Base-by-base conservation (phyloP, 2,797 vertebrate species). In the Hypotaenidia okinawae region DNA sequence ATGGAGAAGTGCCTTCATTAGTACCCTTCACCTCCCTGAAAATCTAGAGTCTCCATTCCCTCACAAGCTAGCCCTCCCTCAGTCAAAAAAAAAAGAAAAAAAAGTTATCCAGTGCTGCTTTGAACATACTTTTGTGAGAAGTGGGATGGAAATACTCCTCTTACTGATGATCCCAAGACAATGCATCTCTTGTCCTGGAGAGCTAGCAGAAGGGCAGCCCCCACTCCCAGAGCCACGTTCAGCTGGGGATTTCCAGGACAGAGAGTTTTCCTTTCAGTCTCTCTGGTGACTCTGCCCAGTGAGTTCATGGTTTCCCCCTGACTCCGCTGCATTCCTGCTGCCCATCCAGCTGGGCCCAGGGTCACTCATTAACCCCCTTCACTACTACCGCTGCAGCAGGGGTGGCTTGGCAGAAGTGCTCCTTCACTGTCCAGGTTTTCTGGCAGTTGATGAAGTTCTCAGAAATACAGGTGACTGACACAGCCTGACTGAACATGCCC, bases 191-290 rank as follows among this genome's bases (percentile, higher is more conserved):
- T 86, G 9, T 81, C 17, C 39, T 55, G 51, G 19, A 2, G 2
- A 86, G 27, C 23, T 51, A 84, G 51, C 41, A 79, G 52, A 90
- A 74, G 13, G 5, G 1, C 47, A 82, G 39, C 10, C 16, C 2
- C 6, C 22, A 22, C 47, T 15, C 47, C 47, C 22, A 52, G n/a
- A 6, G 5, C 10, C 1, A 1, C 2, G 0, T 66, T 93, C 67
- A n/a, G 45, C 5, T 30, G 88, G 81, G 74, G 55, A 87, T 93
- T 93, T 96, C 90, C 93, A 96, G 67, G 37, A 64, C 15, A 5
- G 30, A 76, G 59, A 77, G 39, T 5, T 94, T 93, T 84, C 30
- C 23, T 77, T 95, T 75, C 7, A 2, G 8, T n/a, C 9, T 68
- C 13, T 69, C 23, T 57, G 24, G 22, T 54, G 54, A 84, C 25